Conservation (phyloP, 2,888 invertebrate species). For the Incurvaria masculella region DNA sequence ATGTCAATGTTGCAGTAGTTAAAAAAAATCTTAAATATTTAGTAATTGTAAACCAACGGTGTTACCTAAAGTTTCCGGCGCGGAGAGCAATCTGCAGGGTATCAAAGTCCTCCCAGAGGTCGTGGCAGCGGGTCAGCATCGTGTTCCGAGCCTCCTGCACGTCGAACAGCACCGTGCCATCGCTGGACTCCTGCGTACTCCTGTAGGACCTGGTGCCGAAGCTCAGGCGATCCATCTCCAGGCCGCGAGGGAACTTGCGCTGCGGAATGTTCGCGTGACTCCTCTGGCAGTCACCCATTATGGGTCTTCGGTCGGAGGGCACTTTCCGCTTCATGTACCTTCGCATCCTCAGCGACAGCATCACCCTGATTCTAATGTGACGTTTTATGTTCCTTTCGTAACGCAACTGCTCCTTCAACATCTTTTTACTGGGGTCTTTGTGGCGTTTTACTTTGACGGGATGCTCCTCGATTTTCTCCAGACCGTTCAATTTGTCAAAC, state of each 20-base stretch:
- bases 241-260: slow-evolving; percentile 31
- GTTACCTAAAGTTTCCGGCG: slow-evolving; percentile 54
- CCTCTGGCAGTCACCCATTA: slow-evolving; percentile 18
- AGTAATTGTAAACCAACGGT: too few species aligned
- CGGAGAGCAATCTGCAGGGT: slow-evolving; percentile 47
- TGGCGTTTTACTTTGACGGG: slow-evolving; percentile 32
- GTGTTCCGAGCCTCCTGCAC: slow-evolving; percentile 48
- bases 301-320: slow-evolving; percentile 26
- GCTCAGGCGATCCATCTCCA: slow-evolving; percentile 34
- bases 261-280: slow-evolving; percentile 35
- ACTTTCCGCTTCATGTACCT: slow-evolving; percentile 40
- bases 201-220: slow-evolving; percentile 44
- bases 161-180: slow-evolving; percentile 45
- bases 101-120: slow-evolving; percentile 46
- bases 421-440: slow-evolving; percentile 22
- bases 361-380: slow-evolving; percentile 63
- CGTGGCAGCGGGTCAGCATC: slow-evolving; percentile 46
- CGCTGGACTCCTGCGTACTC: slow-evolving; percentile 39
- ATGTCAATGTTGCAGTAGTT: too few species aligned
- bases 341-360: slow-evolving; percentile 63
- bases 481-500: slow-evolving; percentile 1
- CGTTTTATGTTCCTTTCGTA: slow-evolving; percentile 60
- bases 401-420: slow-evolving; percentile 44
- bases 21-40: slow-evolving; percentile 6
- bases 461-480: slow-evolving; percentile 43